Evolutionary conservation across 2,888 invertebrate genomes (phyloP).

Genomic region (Norana najaformis): DNA sequence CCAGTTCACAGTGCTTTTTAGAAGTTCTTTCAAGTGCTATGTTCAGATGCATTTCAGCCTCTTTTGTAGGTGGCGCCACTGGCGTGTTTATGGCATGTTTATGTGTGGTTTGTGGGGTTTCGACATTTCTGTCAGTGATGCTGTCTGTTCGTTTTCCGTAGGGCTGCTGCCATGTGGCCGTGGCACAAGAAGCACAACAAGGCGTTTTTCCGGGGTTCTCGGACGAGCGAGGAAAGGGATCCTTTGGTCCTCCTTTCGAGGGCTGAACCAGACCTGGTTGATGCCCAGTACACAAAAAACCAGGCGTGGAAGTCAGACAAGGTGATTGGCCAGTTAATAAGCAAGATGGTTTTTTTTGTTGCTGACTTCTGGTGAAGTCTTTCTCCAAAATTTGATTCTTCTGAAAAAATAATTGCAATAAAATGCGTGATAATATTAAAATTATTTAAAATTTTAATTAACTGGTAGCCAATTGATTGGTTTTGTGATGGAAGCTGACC

Average conservation of each 20-base stretch:
- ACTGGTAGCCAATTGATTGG: no score
- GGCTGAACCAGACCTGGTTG: slow-evolving; percentile 73
- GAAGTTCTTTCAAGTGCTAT: no score
- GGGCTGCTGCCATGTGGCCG: slow-evolving; percentile 70
- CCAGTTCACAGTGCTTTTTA: no score
- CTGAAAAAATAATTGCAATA: no score
- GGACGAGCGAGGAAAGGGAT: slow-evolving; percentile 89
- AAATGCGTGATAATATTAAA: no score
- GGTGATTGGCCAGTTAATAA: slow-evolving; percentile 61
- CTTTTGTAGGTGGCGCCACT: neutral
- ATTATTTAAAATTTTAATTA: no score
- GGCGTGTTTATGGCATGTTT: neutral
- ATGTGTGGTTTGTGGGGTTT: no score
- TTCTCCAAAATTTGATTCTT: no score
- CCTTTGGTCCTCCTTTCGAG: slow-evolving; percentile 76
- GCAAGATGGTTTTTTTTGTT: no score
- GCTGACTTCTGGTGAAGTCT: no score
- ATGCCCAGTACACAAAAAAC: slow-evolving; percentile 95
- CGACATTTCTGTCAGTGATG: neutral
- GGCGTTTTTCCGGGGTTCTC: slow-evolving; percentile 87
- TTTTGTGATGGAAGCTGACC: no score
- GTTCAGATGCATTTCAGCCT: no score
- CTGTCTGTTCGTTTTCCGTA: slow-evolving; percentile 41
- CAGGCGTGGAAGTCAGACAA: slow-evolving; percentile 95
- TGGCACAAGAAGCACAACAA: slow-evolving; percentile 76